These are phyloP conservation scores for Tachyglossus aculeatus DNA, from an alignment of 2,797 vertebrate genomes.

Conservation along the genomic window DNA sequence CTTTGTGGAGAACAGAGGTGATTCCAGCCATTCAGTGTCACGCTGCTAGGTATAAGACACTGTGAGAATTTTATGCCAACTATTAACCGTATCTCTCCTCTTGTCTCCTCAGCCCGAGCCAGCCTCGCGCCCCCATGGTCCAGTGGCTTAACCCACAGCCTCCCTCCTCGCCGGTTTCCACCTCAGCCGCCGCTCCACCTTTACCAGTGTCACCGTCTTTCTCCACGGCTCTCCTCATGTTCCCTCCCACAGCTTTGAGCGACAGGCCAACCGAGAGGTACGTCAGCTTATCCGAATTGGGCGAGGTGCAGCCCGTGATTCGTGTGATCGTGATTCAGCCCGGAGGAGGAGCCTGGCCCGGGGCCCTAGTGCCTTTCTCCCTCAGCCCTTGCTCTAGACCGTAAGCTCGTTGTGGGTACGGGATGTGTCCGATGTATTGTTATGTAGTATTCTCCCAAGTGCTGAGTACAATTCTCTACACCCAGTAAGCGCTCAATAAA, in stretches of 20 bases:
- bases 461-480: no score
- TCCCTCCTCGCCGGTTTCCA: slow-evolving; percentile 23
- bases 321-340: no score
- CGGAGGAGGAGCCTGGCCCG: no score
- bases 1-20: neutral
- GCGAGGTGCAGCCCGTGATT: no score
- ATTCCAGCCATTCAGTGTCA: neutral
- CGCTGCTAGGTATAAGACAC: neutral
- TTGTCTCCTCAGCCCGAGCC: slow-evolving; percentile 65
- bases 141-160: slow-evolving; percentile 75
- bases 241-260: slow-evolving; percentile 26
- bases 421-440: no score
- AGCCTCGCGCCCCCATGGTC: slow-evolving; percentile 71
- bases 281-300: neutral
- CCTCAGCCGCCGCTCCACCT: slow-evolving; percentile 21
- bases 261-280: slow-evolving; percentile 85
- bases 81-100: slow-evolving; percentile 38
- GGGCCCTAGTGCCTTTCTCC: no score
- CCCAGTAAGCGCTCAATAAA: no score
- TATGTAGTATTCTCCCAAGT: no score
- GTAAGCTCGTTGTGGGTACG: no score
- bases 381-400: no score
- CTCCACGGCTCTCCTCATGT: slow-evolving; percentile 33
- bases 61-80: neutral
- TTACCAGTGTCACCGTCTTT: slow-evolving; percentile 30